These are phyloP conservation scores for Papilio dardanus DNA, from an alignment of 1,140 invertebrate genomes.

Conservation along the genomic window DNA sequence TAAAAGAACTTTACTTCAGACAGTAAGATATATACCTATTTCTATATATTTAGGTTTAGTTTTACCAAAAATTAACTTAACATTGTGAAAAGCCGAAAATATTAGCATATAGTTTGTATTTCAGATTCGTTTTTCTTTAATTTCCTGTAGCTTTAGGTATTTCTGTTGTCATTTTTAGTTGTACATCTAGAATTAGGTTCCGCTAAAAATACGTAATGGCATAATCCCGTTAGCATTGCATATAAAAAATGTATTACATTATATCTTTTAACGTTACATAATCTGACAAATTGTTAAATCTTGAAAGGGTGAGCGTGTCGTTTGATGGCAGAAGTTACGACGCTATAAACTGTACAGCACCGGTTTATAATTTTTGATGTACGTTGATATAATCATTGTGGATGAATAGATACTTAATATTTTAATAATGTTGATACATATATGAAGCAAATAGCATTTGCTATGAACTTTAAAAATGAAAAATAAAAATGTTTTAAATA, in stretches of 20 bases:
- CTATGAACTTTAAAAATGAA: no score
- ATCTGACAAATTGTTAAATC: constrained; percentile 18
- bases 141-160: no score
- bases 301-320: constrained; percentile 8
- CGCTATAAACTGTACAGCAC: not conserved
- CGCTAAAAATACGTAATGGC: not conserved
- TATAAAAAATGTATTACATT: not conserved
- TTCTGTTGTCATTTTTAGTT: not conserved
- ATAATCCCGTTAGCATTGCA: not conserved
- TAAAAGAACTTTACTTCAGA: not conserved
- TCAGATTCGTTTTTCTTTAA: no score
- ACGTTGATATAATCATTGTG: not conserved
- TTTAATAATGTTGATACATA: not conserved
- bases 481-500: no score
- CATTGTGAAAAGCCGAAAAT: no score
- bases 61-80: no score
- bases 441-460: no score
- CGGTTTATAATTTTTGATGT: constrained; percentile 11
- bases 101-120: no score
- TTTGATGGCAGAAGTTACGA: constrained; percentile 9
- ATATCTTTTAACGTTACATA: constrained; percentile 12
- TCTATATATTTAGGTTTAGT: no score
- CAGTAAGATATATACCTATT: not conserved
- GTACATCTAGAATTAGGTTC: not conserved
- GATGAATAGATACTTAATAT: not conserved